Base-by-base conservation (phyloP, 2,113 vertebrate genomes). In the Ceyx margarethae region DNA sequence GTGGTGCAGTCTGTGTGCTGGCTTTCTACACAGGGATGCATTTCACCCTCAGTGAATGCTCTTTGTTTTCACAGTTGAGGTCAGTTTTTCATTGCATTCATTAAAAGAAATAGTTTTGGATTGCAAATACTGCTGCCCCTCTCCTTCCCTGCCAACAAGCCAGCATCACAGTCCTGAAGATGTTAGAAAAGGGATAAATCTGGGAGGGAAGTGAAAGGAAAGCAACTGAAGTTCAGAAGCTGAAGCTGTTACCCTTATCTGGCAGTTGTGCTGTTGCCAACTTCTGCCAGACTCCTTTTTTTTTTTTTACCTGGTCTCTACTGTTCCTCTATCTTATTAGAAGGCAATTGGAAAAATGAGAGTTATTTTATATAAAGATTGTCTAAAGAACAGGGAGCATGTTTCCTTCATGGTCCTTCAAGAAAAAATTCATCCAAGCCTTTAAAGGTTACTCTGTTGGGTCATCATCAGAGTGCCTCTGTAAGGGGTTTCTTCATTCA, bases 11-110 rank as follows among this genome's bases (percentile, higher is more conserved):
- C 75, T 85, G 56, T 85, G 1, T 85, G 75, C 89, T 94, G 89
- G 89, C 92, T 92, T 37, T 93, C 46, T 95, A 7, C 58, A 74
- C 74, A 74, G 84, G 86, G 81, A 85, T 91, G 60, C 84, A 83
- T 95, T 96, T 96, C 87, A 92, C 91, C 56, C 71, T 81, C 53
- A 67, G 92, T 95, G 94, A 94, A 96, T 95, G 89, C 85, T 94
- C 87, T 95, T 95, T 96, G 84, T 96, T 94, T 96, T 92, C 78
- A 80, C 56, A 64, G 84, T 87, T 94, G 94, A 94, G 94, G 93
- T 94, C 89, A 92, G 75, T 96, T 94, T 96, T 96, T 95, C 85
- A 73, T 68, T 89, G 91, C 84, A 93, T 95, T 93, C 78, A 89
- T 94, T 91, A 93, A 45, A 94, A 93, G 75, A 82, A 95, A 87